Conservation (phyloP, 2,797 vertebrate genomes). For the Crocidura indochinensis region DNA sequence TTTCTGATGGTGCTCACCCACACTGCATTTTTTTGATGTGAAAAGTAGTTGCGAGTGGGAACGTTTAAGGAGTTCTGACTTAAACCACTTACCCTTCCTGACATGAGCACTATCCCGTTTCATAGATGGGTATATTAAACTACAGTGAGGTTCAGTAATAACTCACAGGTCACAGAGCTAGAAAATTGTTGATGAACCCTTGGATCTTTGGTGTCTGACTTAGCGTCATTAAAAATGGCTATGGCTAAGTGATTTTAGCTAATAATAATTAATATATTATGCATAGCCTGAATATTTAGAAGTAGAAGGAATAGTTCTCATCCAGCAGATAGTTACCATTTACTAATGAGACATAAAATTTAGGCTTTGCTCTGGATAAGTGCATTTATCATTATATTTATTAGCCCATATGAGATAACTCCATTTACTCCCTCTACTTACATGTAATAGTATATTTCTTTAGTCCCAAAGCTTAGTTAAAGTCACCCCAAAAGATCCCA, state of each 20-base stretch:
- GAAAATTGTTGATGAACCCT: constrained; percentile 1
- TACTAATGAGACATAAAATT: background rate
- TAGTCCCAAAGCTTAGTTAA: background rate
- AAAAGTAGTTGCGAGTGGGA: too few relatives aligned
- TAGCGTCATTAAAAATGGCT: background rate
- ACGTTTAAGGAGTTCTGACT: too few relatives aligned
- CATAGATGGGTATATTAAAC: constrained; percentile 56
- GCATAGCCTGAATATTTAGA: too few relatives aligned
- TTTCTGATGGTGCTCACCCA: too few relatives aligned
- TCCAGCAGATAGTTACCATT: too few relatives aligned
- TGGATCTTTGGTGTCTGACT: constrained; percentile 37
- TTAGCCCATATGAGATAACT: background rate
- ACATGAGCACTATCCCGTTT: constrained; percentile 44
- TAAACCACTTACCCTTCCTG: too few relatives aligned
- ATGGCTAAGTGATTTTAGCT: background rate
- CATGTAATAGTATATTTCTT: background rate
- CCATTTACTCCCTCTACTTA: background rate
- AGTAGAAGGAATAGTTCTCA: too few relatives aligned
- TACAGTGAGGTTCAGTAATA: constrained; percentile 5
- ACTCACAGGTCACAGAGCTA: background rate
- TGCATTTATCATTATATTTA: background rate
- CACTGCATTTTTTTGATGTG: too few relatives aligned
- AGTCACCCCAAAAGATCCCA: background rate
- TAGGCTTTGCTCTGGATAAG: constrained; percentile 6
- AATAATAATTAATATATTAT: background rate